phyloP scores from a whole-genome alignment of 2,113 vertebrate species.

The Cathartes aura region DNA sequence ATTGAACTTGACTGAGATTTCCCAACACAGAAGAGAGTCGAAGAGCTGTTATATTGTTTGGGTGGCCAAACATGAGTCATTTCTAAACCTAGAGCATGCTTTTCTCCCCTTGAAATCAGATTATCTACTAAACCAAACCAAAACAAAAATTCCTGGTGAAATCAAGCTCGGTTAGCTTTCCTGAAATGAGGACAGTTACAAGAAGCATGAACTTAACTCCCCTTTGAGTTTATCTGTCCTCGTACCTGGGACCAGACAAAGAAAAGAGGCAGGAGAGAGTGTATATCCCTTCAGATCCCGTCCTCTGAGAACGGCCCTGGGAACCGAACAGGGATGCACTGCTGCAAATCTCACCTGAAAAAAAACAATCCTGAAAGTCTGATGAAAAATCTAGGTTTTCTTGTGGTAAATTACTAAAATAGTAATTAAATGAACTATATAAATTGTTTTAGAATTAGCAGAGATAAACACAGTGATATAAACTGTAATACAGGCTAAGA shows the following conservation, averaged over 20 bases:
- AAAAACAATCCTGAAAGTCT: conserved; percentile 33
- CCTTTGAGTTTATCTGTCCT: not conserved
- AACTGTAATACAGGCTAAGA: not conserved
- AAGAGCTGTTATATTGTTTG: not conserved
- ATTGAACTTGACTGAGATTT: not conserved
- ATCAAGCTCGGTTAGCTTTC: not conserved
- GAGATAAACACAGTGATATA: not conserved
- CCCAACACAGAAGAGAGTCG: not conserved
- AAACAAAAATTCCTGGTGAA: not conserved
- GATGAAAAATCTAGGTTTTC: conserved; percentile 41
- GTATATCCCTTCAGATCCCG: conserved; percentile 58
- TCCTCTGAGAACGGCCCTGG: conserved; percentile 72
- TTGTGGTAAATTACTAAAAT: not conserved
- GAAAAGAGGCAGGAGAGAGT: conserved; percentile 63
- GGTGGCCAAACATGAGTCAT: not conserved
- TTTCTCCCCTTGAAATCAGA: not conserved
- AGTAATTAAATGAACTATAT: not conserved
- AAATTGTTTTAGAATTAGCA: not conserved
- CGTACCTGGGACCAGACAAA: conserved; percentile 59
- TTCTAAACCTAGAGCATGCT: not conserved
- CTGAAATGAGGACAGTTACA: not conserved
- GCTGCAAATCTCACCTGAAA: conserved; percentile 70
- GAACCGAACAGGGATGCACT: conserved; percentile 75
- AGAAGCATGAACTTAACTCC: not conserved
- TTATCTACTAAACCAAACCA: not conserved